Evolutionary conservation across 1,140 invertebrate genomes (phyloP).

Genomic region (Drosophila hydei): DNA sequence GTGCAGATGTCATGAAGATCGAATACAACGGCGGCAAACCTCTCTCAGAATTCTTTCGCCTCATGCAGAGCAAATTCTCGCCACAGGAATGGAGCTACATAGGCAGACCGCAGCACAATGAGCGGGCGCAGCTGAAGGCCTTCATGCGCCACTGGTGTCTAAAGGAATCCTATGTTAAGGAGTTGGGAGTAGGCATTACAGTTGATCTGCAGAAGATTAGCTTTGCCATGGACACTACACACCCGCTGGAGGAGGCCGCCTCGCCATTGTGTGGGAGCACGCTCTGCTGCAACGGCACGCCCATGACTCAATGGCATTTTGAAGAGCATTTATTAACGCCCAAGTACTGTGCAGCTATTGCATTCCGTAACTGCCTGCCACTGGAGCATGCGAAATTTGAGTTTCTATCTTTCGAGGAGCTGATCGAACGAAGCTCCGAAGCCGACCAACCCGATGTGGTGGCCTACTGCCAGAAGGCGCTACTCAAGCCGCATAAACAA

Average conservation of each 20-base stretch:
- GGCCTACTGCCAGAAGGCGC: conserved; percentile 84
- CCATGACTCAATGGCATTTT: conserved; percentile 90
- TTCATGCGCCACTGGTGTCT: conserved; percentile 96
- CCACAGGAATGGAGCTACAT: conserved; percentile 92
- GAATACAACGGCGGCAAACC: conserved; percentile 88
- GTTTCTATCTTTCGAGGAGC: conserved; percentile 85
- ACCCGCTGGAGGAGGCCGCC: conserved; percentile 77
- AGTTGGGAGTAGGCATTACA: conserved; percentile 93
- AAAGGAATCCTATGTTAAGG: conserved; percentile 98
- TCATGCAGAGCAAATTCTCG: conserved; percentile 94
- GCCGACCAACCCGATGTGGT: conserved; percentile 84
- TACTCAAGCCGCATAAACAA: conserved; percentile 63
- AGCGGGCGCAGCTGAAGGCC: conserved; percentile 87
- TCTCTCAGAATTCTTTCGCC: conserved; percentile 91
- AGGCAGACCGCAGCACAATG: conserved; percentile 81
- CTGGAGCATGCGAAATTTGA: conserved; percentile 76
- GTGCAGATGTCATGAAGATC: conserved; percentile 91
- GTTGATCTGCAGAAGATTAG: conserved; percentile 89
- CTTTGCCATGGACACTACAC: conserved; percentile 88
- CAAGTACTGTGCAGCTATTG: conserved; percentile 92
- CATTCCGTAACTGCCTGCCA: conserved; percentile 84
- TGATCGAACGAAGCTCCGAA: conserved; percentile 83
- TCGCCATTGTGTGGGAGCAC: conserved; percentile 88
- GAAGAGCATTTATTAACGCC: conserved; percentile 93
- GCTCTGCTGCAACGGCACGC: conserved; percentile 87